Base-by-base conservation (phyloP, 2,888 invertebrate genomes). In the Acheta domesticus region DNA sequence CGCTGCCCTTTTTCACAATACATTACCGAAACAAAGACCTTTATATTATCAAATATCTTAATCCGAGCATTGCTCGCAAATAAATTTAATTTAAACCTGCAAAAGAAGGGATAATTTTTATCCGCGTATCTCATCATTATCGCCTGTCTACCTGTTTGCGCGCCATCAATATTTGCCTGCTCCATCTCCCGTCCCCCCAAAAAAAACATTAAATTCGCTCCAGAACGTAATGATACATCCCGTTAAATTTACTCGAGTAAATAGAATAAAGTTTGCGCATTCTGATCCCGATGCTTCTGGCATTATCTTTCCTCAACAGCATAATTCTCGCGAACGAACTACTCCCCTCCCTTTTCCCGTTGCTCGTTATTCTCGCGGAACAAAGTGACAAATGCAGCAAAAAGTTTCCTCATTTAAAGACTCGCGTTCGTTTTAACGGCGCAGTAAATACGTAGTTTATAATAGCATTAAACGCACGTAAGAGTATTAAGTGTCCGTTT, bases 361-460 rank as follows among this genome's bases (percentile, higher is more conserved):
- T 36, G 62, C 16, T n/a, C 62, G n/a, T 62, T 62, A 62, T n/a
- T 62, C 62, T 62, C n/a, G 16, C 16, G 16, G 16, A n/a, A 62
- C 62, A 62, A 62, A 19, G 62, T 62, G 62, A 62, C 62, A 62
- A 62, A 62, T n/a, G 62, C 62, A 62, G 62, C 36, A 62, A 62
- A 62, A 62, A 62, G 62, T 62, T 62, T 62, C 62, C 62, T 62
- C 62, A 16, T 62, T 62, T 62, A 62, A 14, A 14, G 62, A 14
- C n/a, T n/a, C 62, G 62, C 62, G n/a, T 62, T 62, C 62, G n/a
- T 62, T 62, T 62, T 62, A 62, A 62, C 62, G 14, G 62, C 62
- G 62, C 62, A 19, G 62, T 62, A 62, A 62, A 62, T 62, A 62
- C 62, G 62, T 62, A 62, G 62, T 62, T 62, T 62, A 62, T 62